Base-by-base conservation (phyloP, 2,113 vertebrate species). In the Tricholaema leucomelas region DNA sequence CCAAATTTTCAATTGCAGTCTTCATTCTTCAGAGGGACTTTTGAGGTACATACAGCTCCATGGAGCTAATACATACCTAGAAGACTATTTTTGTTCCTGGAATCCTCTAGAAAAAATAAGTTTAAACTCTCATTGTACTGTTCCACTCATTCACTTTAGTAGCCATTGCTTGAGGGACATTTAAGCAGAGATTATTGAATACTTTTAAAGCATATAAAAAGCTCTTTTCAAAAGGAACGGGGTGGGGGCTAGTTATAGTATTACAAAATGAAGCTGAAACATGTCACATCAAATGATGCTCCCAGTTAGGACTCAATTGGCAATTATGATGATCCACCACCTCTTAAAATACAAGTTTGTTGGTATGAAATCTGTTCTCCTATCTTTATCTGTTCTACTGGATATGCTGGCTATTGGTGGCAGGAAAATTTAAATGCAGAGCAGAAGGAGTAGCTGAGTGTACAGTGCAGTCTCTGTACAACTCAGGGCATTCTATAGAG, bases 401-500 rank as follows among this genome's bases (percentile, higher is more conserved):
- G n/a, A 64, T 42, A 18, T 33, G 61, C 40, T 87, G 79, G 88
- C 28, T 48, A 44, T 33, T 42, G 35, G 35, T 93, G 84, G n/a
- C 79, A 89, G 72, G 42, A 63, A n/a, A 95, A 87, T 81, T 82
- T 84, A 87, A 89, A 71, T 24, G 33, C 38, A 40, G 67, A 67
- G 67, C 75, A 93, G 81, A 33, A 74, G 27, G 23, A 31, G 9
- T n/a, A 50, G 52, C 38, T 91, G 36, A 82, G 31, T 21, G 21
- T 78, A 28, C 17, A 8, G 44, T 74, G 15, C 15, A 19, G 19
- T 74, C 60, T 66, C 40, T 28, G 15, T 36, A 70, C 24, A 48
- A 31, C 23, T 83, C 8, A 5, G 11, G 24, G 40, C 23, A 46
- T 55, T 80, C 23, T 25, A 6, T 5, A 30, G 28, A 4, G 6